Evolutionary conservation across 2,888 invertebrate species (phyloP).

Genomic region (Lithodes maja): DNA sequence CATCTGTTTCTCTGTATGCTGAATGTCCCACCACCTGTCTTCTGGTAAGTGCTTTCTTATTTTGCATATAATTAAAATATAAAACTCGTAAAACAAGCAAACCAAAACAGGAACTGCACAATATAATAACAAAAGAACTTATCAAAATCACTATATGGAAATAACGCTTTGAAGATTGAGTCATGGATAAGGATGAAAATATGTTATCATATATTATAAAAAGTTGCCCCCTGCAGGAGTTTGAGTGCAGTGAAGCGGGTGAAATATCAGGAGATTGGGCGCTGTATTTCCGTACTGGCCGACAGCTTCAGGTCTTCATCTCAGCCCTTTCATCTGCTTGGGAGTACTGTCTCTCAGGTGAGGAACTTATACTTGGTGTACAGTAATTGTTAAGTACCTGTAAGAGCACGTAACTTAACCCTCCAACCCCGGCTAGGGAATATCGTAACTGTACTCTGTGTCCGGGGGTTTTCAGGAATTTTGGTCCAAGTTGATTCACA

Average conservation of each 20-base stretch:
- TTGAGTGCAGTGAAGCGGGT: slow-evolving; percentile 62
- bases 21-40: slow-evolving; percentile 58
- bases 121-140: no score
- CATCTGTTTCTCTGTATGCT: slow-evolving; percentile 54
- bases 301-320: slow-evolving; percentile 47
- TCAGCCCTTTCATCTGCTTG: slow-evolving; percentile 35
- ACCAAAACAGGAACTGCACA: no score
- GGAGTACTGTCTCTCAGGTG: background rate
- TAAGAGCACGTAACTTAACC: background rate
- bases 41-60: slow-evolving; percentile 32
- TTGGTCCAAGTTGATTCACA: no score
- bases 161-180: no score
- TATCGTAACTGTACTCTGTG: background rate
- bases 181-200: no score
- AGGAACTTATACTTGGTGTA: background rate
- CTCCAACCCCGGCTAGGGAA: no score
- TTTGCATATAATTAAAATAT: no score
- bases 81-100: no score
- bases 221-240: slow-evolving; percentile 35
- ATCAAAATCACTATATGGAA: no score
- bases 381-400: no score
- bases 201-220: no score
- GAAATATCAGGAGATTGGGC: slow-evolving; percentile 64
- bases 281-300: slow-evolving; percentile 52
- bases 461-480: no score